A percentile compares a stretch with the other conserved stretches of the same genome.
Evolutionary conservation across 2,113 vertebrate species (phyloP).

Genomic region (Riparia riparia): DNA sequence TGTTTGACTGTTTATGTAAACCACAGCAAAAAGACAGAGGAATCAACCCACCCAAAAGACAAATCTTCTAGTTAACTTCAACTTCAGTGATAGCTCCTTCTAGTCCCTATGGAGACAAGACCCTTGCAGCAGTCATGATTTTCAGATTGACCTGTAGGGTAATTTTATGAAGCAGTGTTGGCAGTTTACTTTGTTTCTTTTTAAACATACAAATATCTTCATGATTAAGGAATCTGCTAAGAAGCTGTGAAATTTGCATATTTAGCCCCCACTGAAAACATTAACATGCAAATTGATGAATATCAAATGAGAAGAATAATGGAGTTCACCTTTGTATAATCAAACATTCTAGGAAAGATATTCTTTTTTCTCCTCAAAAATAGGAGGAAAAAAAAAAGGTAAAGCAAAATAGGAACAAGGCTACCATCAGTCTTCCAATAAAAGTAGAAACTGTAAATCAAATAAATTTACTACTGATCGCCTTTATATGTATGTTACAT

Average conservation of each 20-base stretch:
- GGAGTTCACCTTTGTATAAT: conserved; percentile 59
- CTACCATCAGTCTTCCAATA: background rate
- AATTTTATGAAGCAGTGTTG: background rate
- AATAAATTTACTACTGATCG: background rate
- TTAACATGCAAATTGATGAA: conserved; percentile 63
- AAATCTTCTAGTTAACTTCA: background rate
- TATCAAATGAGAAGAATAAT: conserved; percentile 38
- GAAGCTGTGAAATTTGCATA: conserved; percentile 64
- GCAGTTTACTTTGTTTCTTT: conserved; percentile 1
- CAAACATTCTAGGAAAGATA: conserved; percentile 26
- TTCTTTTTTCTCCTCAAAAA: conserved; percentile 26
- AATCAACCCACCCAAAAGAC: background rate
- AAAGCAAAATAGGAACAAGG: background rate
- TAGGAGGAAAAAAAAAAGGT: background rate
- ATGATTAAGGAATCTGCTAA: conserved; percentile 46
- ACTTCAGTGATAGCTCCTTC: background rate
- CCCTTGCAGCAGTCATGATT: background rate
- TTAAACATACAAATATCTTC: conserved; percentile 42
- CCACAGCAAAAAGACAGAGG: background rate
- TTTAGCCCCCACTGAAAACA: conserved; percentile 32
- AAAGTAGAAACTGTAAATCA: background rate
- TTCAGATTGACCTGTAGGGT: background rate
- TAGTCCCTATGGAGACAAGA: background rate
- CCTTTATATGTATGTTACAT: background rate
- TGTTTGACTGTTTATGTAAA: background rate